Conservation (phyloP, 2,113 vertebrate genomes). For the human (Homo sapiens) region GRCh38 chr2:83507001-83507500, state of each 20-base stretch:
- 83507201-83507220: neutral
- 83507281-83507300: neutral
- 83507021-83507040: neutral
- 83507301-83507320: neutral
- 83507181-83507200: neutral
- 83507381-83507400: neutral
- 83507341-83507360: neutral
- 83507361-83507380: neutral
- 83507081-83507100: neutral
- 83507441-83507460: constrained; percentile 27
- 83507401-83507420: neutral
- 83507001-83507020: neutral
- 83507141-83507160: neutral
- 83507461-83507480: neutral
- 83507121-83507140: neutral
- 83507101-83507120: neutral
- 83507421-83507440: neutral
- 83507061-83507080: neutral
- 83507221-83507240: neutral
- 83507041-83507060: neutral
- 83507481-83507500: neutral
- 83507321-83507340: neutral
- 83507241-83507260: neutral
- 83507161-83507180: neutral
- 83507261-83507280: neutral